phyloP scores from a whole-genome alignment of 2,888 invertebrate species.

The Catotricha subobsoleta region DNA sequence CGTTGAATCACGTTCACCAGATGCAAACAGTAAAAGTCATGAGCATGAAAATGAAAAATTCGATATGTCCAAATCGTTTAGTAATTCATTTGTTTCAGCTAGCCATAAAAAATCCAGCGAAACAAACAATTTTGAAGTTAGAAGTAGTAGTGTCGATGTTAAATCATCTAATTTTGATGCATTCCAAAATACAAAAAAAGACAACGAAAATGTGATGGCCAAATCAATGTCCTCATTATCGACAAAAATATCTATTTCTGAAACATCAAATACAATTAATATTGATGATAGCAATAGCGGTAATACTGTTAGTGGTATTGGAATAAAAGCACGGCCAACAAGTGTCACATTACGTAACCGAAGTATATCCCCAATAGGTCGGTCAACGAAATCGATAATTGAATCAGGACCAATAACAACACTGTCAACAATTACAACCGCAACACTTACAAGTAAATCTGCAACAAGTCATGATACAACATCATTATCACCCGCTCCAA shows the following conservation, averaged over 20 bases:
- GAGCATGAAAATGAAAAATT: constrained; percentile 5
- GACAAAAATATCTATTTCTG: constrained; percentile 10
- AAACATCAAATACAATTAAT: constrained; percentile 7
- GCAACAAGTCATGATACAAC: neutral
- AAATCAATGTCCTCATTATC: constrained; percentile 11
- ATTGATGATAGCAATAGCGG: constrained; percentile 16
- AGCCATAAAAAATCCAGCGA: constrained; percentile 6
- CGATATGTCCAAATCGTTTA: constrained; percentile 11
- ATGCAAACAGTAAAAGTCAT: constrained; percentile 9
- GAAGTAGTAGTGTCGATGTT: constrained; percentile 7
- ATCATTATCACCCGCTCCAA: constrained; percentile 7
- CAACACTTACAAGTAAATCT: constrained; percentile 7
- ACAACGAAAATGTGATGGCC: constrained; percentile 7
- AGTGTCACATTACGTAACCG: constrained; percentile 24
- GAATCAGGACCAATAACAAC: constrained; percentile 3
- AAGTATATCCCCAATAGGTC: constrained; percentile 21
- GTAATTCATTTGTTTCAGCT: constrained; percentile 8
- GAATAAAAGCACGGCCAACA: constrained; percentile 17
- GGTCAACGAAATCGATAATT: constrained; percentile 9
- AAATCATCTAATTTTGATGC: constrained; percentile 4
- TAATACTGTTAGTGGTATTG: neutral
- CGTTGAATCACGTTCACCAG: constrained; percentile 19
- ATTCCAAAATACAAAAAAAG: constrained; percentile 5
- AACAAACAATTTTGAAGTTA: constrained; percentile 7
- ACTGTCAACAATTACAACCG: constrained; percentile 7